Conservation (phyloP, 2,888 invertebrate species). For the Tetragonula carbonaria region DNA sequence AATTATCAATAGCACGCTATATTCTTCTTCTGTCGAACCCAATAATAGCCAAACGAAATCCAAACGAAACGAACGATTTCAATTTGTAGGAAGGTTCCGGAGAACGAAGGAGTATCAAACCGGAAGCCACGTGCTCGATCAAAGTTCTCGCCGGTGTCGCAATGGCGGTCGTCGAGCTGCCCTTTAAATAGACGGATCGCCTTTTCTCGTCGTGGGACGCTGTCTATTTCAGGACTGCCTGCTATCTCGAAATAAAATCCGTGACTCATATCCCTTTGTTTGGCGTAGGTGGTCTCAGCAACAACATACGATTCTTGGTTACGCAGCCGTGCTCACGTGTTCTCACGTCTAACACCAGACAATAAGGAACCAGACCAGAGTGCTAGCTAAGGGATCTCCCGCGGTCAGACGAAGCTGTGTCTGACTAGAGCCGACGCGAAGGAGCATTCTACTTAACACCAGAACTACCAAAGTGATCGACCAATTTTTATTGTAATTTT, state of each 20-base stretch:
- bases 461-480: not conserved
- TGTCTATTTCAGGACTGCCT: conserved; percentile 74
- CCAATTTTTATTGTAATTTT: too few relatives aligned
- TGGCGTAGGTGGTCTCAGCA: conserved; percentile 62
- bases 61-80: not conserved
- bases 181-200: conserved; percentile 74
- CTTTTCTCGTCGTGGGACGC: conserved; percentile 71
- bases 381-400: not conserved
- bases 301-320: conserved; percentile 47
- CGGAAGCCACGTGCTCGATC: conserved; percentile 60
- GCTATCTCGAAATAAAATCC: conserved; percentile 73
- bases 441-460: conserved; percentile 9
- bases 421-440: not conserved
- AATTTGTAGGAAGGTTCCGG: not conserved
- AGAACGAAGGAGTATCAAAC: conserved; percentile 1
- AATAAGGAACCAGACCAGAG: conserved; percentile 17
- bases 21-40: not conserved
- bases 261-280: conserved; percentile 75
- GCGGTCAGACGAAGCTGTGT: not conserved
- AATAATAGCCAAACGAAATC: not conserved
- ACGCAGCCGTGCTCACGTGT: conserved; percentile 36
- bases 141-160: conserved; percentile 30
- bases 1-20: not conserved
- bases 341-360: conserved; percentile 23
- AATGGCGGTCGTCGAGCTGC: conserved; percentile 37